Conservation (phyloP, 2,888 invertebrate species). For the Chironomus tentans region DNA sequence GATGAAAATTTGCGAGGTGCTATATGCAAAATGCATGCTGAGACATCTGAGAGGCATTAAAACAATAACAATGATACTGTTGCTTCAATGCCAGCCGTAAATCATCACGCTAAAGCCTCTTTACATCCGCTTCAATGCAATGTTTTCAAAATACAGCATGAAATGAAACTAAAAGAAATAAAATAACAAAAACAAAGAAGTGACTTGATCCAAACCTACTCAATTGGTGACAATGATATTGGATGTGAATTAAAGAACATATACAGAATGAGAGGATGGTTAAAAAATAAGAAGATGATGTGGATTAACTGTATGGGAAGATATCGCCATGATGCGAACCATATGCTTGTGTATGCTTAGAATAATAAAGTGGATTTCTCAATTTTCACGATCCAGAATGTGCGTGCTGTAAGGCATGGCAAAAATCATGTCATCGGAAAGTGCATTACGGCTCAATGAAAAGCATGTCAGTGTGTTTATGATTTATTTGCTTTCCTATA, state of each 20-base stretch:
- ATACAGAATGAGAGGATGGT: not conserved
- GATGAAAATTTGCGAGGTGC: not conserved
- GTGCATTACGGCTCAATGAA: not conserved
- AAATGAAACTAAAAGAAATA: not conserved
- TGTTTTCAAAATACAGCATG: not conserved
- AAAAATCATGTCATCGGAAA: not conserved
- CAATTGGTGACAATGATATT: too few species aligned
- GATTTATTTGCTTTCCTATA: not conserved
- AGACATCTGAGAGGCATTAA: slow-evolving; percentile 20
- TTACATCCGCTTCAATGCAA: slow-evolving; percentile 7
- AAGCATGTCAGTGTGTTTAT: too few species aligned
- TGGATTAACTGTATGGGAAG: not conserved
- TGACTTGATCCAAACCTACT: too few species aligned
- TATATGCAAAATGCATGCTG: not conserved
- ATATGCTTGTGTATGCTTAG: slow-evolving; percentile 14
- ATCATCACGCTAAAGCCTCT: slow-evolving; percentile 2
- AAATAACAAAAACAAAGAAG: too few species aligned
- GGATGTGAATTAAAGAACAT: not conserved
- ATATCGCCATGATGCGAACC: not conserved
- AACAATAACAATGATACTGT: slow-evolving; percentile 8
- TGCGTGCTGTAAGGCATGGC: not conserved
- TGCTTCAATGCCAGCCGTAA: slow-evolving; percentile 10
- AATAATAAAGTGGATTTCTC: not conserved
- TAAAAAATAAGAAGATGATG: not conserved
- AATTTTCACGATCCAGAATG: not conserved